A percentile compares a stretch with the other conserved stretches of the same genome.
Evolutionary conservation across 1,140 invertebrate genomes (phyloP).

Genomic region (Leptoteleia sp.): DNA sequence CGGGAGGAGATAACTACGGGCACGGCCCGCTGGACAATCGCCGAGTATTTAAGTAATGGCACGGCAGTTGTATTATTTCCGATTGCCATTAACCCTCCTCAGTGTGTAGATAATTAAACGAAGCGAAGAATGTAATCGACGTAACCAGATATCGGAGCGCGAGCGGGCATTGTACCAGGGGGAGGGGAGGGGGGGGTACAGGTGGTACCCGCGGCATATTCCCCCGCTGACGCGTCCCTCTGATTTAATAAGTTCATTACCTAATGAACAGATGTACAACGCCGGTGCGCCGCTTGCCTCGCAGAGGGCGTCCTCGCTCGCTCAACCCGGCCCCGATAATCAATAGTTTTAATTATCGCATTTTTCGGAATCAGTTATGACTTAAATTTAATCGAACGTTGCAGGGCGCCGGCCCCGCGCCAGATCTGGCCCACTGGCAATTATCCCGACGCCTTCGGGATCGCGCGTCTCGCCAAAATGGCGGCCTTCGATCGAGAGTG

Average conservation of each 20-base stretch:
- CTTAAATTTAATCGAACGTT: conserved; percentile 72
- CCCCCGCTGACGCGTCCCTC: conserved; percentile 62
- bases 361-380: conserved; percentile 73
- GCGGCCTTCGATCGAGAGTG: conserved; percentile 42
- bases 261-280: conserved; percentile 78
- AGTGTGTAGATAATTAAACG: conserved; percentile 71
- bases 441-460: conserved; percentile 26
- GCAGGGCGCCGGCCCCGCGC: conserved; percentile 39
- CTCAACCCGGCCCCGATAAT: conserved; percentile 70
- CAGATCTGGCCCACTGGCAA: conserved; percentile 35
- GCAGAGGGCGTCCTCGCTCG: neutral
- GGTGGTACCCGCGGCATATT: no score
- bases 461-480: conserved; percentile 22
- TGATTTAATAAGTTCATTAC: conserved; percentile 80
- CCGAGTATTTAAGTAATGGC: conserved; percentile 56
- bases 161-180: conserved; percentile 16
- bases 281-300: conserved; percentile 5
- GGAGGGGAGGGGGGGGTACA: no score
- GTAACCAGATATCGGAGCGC: conserved; percentile 16
- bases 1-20: conserved; percentile 32
- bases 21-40: conserved; percentile 42
- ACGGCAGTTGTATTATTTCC: conserved; percentile 68
- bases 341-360: conserved; percentile 79
- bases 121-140: conserved; percentile 54
- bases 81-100: conserved; percentile 73